Evolutionary conservation across 2,113 vertebrate genomes (phyloP).

Genomic region (Bungarus multicinctus): DNA sequence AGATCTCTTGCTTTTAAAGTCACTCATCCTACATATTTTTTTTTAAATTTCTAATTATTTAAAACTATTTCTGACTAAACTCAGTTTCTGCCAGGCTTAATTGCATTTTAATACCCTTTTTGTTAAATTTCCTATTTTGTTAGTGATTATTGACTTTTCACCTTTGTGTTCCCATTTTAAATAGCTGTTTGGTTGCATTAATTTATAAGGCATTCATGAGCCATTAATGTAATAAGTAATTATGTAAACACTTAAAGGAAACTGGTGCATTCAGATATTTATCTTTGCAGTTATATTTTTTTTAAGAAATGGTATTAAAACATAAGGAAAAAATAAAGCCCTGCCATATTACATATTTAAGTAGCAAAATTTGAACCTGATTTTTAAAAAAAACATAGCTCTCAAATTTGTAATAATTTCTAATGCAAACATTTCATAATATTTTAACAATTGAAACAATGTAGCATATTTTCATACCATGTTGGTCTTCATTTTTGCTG

Average conservation of each 20-base stretch:
- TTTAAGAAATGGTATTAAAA: constrained; percentile 28
- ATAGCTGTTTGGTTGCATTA: constrained; percentile 48
- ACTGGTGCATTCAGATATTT: constrained; percentile 51
- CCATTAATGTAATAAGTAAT: constrained; percentile 53
- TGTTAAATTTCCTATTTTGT: constrained; percentile 22
- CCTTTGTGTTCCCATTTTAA: constrained; percentile 43
- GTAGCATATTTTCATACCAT: constrained; percentile 58
- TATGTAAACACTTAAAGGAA: constrained; percentile 31
- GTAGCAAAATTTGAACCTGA: constrained; percentile 44
- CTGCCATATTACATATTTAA: constrained; percentile 39
- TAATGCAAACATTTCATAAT: constrained; percentile 51
- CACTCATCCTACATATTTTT: constrained; percentile 67
- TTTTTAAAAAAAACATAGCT: constrained; percentile 44
- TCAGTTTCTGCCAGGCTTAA: constrained; percentile 74
- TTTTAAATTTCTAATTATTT: constrained; percentile 65
- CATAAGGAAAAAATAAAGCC: constrained; percentile 35
- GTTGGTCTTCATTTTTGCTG: constrained; percentile 53
- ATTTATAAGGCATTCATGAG: constrained; percentile 44
- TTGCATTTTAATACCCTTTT: constrained; percentile 62
- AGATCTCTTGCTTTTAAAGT: constrained; percentile 75
- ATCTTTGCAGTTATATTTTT: constrained; percentile 44
- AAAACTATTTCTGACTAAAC: constrained; percentile 64
- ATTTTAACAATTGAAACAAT: constrained; percentile 51
- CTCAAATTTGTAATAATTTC: constrained; percentile 13
- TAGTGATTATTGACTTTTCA: constrained; percentile 8